These are phyloP conservation scores for Gallinago media DNA, from an alignment of 2,113 vertebrate genomes.

Conservation along the genomic window DNA sequence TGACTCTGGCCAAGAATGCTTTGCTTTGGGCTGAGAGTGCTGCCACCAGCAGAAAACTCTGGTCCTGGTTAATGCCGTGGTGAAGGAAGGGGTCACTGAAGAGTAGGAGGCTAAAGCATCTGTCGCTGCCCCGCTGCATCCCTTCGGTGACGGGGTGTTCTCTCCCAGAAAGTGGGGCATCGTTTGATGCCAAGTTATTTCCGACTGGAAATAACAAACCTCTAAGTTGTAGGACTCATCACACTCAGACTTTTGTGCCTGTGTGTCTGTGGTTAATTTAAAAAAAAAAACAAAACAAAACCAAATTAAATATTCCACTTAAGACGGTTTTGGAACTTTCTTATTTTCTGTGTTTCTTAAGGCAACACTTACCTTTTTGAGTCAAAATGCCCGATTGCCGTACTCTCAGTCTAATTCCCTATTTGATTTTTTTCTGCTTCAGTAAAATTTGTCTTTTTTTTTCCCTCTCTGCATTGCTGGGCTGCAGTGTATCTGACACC, in stretches of 20 bases:
- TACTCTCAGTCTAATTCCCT: neutral
- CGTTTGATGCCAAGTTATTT: neutral
- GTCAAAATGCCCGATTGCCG: neutral
- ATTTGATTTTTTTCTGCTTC: neutral
- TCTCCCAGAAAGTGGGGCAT: neutral
- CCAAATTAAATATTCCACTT: too few species aligned
- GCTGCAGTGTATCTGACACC: neutral
- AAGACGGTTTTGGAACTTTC: neutral
- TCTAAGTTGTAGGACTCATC: neutral
- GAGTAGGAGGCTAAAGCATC: neutral
- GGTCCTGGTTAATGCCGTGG: neutral
- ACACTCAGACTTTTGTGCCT: neutral
- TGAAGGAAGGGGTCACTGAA: neutral
- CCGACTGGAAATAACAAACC: slow-evolving; percentile 6
- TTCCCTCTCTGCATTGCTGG: neutral
- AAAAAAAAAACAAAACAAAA: too few species aligned
- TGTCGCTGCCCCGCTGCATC: neutral
- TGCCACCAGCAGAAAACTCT: neutral
- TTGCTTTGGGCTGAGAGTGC: neutral
- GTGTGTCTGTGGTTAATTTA: neutral
- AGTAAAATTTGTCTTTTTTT: neutral
- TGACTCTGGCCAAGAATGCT: neutral
- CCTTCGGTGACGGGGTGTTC: slow-evolving; percentile 52
- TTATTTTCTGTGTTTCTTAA: neutral
- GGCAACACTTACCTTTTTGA: neutral